Evolutionary conservation across 2,888 invertebrate species (phyloP).

Genomic region (Dendrolimus houi): DNA sequence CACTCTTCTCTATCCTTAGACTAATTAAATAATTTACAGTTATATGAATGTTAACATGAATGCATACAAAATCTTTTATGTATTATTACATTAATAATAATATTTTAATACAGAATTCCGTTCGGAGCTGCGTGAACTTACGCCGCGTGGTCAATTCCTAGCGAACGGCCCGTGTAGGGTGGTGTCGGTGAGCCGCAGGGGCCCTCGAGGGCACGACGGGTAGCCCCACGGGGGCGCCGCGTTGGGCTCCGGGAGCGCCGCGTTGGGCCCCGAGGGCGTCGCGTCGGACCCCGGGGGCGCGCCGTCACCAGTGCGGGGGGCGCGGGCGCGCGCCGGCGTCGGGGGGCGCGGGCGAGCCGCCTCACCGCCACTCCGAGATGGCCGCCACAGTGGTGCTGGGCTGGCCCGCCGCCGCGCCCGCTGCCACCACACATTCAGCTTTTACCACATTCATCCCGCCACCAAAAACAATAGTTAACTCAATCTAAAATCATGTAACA

Average conservation of each 20-base stretch:
- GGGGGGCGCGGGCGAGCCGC: constrained; percentile 37
- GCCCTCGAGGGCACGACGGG: neutral
- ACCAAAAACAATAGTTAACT: constrained; percentile 7
- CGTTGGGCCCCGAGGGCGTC: too few relatives aligned
- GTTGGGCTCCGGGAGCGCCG: too few relatives aligned
- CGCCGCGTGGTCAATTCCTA: constrained; percentile 26
- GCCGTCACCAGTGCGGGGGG: constrained; percentile 11
- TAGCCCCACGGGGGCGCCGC: too few relatives aligned
- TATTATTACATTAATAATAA: constrained; percentile 5
- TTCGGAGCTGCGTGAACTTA: neutral
- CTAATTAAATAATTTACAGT: constrained; percentile 68
- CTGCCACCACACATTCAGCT: constrained; percentile 24
- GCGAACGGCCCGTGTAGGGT: constrained; percentile 7
- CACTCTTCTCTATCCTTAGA: constrained; percentile 35
- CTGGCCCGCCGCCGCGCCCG: constrained; percentile 67
- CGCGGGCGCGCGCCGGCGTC: constrained; percentile 12
- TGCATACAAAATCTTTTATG: constrained; percentile 48
- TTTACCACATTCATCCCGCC: neutral
- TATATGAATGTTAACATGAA: constrained; percentile 57
- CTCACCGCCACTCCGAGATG: constrained; percentile 78
- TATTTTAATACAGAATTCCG: constrained; percentile 23
- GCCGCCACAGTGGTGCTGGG: constrained; percentile 77
- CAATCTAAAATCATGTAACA: constrained; percentile 1
- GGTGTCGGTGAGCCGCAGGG: constrained; percentile 12
- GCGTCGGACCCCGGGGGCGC: neutral